Evolutionary conservation across 1,140 invertebrate species (phyloP).

Genomic region (Drosophila eugracilis): DNA sequence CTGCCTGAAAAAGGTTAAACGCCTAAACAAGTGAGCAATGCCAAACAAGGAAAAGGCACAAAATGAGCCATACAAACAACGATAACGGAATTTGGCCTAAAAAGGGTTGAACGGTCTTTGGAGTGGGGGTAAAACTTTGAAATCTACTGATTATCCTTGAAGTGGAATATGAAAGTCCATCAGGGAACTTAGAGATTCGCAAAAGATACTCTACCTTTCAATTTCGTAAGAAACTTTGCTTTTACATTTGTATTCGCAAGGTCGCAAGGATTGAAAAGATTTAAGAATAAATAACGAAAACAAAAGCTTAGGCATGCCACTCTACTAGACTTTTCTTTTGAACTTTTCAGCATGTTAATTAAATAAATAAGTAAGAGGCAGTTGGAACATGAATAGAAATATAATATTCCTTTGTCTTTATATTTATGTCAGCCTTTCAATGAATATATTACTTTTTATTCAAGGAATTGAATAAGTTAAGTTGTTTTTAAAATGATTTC

Average conservation of each 20-base stretch:
- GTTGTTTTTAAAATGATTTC: too few species aligned
- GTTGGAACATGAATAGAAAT: not conserved
- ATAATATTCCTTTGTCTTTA: not conserved
- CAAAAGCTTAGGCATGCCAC: too few species aligned
- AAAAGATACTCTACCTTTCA: conserved; percentile 12
- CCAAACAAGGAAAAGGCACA: conserved; percentile 71
- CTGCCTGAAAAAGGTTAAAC: conserved; percentile 71
- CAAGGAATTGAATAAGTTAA: not conserved
- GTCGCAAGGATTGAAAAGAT: not conserved
- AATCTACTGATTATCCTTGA: conserved; percentile 35
- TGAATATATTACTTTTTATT: not conserved
- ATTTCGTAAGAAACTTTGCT: not conserved
- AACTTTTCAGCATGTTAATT: not conserved
- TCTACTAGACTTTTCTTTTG: not conserved
- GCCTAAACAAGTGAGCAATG: conserved; percentile 78
- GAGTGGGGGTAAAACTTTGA: conserved; percentile 9
- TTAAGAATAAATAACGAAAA: too few species aligned
- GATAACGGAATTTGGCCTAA: conserved; percentile 33
- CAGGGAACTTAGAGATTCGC: conserved; percentile 13
- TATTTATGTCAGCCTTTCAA: too few species aligned
- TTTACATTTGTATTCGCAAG: not conserved
- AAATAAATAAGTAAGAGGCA: not conserved
- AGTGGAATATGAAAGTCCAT: conserved; percentile 41
- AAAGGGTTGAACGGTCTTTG: conserved; percentile 23
- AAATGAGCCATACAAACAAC: conserved; percentile 66